Evolutionary conservation across 1,140 invertebrate species (phyloP).

Genomic region (Zaprionus africanus): DNA sequence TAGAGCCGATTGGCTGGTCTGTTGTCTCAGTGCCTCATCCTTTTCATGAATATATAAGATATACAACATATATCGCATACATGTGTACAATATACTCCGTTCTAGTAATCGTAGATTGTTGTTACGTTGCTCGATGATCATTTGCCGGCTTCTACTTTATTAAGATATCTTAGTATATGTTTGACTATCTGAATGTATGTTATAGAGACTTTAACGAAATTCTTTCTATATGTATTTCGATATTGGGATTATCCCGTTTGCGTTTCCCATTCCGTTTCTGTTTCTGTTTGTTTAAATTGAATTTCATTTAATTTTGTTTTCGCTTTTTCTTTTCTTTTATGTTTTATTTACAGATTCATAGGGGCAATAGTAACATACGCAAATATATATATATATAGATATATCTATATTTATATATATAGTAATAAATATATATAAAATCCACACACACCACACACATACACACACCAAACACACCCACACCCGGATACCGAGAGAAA

Average conservation of each 20-base stretch:
- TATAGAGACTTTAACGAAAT: no score
- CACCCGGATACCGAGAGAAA: constrained; percentile 26
- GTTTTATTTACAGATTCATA: constrained; percentile 77
- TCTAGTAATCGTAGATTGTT: no score
- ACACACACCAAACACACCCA: constrained; percentile 16
- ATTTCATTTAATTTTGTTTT: constrained; percentile 38
- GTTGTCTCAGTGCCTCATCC: no score
- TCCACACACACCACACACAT: constrained; percentile 1
- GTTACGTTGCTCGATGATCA: no score
- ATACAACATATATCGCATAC: no score
- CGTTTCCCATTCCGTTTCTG: neutral
- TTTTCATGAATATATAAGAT: no score
- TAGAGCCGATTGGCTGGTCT: no score
- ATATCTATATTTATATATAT: constrained; percentile 46
- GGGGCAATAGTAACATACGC: constrained; percentile 74
- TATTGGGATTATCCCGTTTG: neutral
- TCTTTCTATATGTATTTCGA: neutral
- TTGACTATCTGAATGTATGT: no score
- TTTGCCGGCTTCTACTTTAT: no score
- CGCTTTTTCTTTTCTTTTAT: constrained; percentile 37
- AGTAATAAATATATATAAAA: constrained; percentile 45
- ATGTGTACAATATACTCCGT: no score
- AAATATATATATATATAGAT: constrained; percentile 48
- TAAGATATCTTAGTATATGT: no score
- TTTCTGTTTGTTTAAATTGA: constrained; percentile 25